Conservation (phyloP, 64 coral and sea anemone species). For the Astreopora myriophthalma region DNA sequence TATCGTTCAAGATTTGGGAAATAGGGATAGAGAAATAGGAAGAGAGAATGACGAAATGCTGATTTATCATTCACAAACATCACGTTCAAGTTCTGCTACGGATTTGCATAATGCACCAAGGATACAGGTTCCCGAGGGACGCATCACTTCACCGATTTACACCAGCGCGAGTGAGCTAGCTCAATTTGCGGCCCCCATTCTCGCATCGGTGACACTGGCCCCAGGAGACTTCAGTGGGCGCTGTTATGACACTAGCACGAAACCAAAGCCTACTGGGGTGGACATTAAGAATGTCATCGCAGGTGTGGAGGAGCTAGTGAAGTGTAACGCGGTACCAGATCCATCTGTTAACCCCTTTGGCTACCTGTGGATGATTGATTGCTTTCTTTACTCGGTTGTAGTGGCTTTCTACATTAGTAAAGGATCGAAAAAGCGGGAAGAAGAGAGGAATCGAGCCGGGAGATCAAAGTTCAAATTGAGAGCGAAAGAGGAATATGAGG, state of each 20-base stretch:
- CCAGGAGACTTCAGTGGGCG: conserved; percentile 31
- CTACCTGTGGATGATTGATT: neutral
- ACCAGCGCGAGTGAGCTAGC: conserved; percentile 6
- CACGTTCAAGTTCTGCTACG: conserved; percentile 30
- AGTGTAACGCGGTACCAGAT: neutral
- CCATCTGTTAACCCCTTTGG: conserved; percentile 9
- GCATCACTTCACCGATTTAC: conserved; percentile 20
- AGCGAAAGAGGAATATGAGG: conserved; percentile 47
- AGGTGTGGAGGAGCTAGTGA: too few species aligned
- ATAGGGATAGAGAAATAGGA: conserved; percentile 47
- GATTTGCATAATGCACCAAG: conserved; percentile 61
- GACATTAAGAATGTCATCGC: too few species aligned
- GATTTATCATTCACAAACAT: conserved; percentile 5
- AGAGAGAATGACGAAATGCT: conserved; percentile 18
- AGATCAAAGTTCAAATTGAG: conserved; percentile 35
- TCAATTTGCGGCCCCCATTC: conserved; percentile 16
- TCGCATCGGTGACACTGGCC: conserved; percentile 27
- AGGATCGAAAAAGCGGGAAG: neutral
- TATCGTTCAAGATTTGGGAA: conserved; percentile 43
- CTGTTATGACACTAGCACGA: too few species aligned
- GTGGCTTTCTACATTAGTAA: conserved; percentile 4
- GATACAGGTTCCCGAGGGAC: conserved; percentile 41
- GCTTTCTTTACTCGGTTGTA: neutral
- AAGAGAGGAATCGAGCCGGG: conserved; percentile 6
- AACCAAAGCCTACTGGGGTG: too few species aligned